Conservation (phyloP, 2,113 vertebrate genomes). For the Electrona antarctica region DNA sequence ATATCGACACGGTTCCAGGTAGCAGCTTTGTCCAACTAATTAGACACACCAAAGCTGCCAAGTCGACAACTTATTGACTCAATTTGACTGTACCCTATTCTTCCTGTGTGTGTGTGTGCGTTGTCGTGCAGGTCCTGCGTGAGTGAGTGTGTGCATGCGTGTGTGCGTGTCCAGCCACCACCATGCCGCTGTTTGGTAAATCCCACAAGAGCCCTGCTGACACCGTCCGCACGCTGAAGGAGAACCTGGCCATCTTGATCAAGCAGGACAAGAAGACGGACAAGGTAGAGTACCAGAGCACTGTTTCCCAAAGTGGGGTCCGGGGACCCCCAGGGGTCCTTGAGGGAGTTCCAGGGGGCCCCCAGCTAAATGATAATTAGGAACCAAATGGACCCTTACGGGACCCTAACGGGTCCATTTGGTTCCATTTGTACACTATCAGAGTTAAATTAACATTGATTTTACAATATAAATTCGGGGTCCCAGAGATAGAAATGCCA, state of each 20-base stretch:
- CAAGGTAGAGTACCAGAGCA: conserved; percentile 81
- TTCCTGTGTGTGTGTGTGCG: neutral
- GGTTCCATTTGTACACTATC: too few relatives aligned
- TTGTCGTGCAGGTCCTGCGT: conserved; percentile 45
- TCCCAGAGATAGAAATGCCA: too few relatives aligned
- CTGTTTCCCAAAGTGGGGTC: too few relatives aligned
- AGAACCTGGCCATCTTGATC: conserved; percentile 91
- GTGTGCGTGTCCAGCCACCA: conserved; percentile 39
- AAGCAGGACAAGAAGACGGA: conserved; percentile 98
- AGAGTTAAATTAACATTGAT: too few relatives aligned
- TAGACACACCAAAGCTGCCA: neutral
- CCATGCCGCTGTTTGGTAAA: conserved; percentile 97
- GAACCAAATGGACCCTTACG: too few relatives aligned
- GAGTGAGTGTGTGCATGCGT: conserved; percentile 4
- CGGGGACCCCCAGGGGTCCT: too few relatives aligned
- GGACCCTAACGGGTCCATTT: too few relatives aligned
- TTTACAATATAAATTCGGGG: too few relatives aligned
- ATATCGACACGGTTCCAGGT: neutral
- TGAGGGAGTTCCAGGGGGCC: too few relatives aligned
- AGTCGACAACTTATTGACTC: neutral
- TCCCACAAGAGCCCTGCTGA: conserved; percentile 95
- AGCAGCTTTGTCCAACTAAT: too few relatives aligned
- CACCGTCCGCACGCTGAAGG: conserved; percentile 92
- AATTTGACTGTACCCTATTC: neutral
- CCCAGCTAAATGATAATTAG: too few relatives aligned